Conservation (phyloP, 1,140 invertebrate genomes). For the Philotrypesis tridentata region DNA sequence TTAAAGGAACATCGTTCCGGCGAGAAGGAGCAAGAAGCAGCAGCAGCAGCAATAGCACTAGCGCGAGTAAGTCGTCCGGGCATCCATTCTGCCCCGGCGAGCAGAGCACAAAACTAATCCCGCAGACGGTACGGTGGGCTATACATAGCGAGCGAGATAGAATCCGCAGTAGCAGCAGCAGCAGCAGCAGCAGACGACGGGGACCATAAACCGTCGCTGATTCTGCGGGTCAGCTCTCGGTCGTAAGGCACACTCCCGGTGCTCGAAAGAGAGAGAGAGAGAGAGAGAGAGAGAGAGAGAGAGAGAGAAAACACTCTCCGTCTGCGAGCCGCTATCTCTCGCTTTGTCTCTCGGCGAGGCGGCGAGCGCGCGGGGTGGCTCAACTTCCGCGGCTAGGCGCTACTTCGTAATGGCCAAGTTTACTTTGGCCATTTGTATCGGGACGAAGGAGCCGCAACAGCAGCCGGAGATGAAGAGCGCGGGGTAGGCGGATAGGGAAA, state of each 20-base stretch:
- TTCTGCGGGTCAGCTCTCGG: slow-evolving; percentile 30
- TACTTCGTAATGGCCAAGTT: slow-evolving; percentile 71
- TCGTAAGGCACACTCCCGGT: slow-evolving; percentile 14
- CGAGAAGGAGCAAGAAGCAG: neutral
- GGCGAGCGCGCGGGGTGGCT: too few relatives aligned
- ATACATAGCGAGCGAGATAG: too few relatives aligned
- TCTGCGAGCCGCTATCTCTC: slow-evolving; percentile 6
- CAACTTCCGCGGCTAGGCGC: slow-evolving; percentile 55
- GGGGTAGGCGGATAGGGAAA: neutral
- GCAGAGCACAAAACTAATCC: slow-evolving; percentile 48
- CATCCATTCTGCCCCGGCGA: slow-evolving; percentile 20
- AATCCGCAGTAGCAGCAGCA: neutral
- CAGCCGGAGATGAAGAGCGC: slow-evolving; percentile 45
- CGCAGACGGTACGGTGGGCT: neutral
- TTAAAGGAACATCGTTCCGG: neutral
- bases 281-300: neutral
- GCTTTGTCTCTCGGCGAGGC: neutral
- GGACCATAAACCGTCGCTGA: slow-evolving; percentile 49
- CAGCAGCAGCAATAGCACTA: too few relatives aligned
- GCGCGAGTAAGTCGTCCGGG: slow-evolving; percentile 1
- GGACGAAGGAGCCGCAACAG: slow-evolving; percentile 44
- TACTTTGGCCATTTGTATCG: slow-evolving; percentile 71
- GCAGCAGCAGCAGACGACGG: too few relatives aligned
- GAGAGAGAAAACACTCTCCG: neutral
- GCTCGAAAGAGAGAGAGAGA: slow-evolving; percentile 5